A percentile compares a stretch with the other conserved stretches of the same genome.
These are phyloP conservation scores for Sprattus sprattus DNA, from an alignment of 2,113 vertebrate genomes.

Conservation along the genomic window DNA sequence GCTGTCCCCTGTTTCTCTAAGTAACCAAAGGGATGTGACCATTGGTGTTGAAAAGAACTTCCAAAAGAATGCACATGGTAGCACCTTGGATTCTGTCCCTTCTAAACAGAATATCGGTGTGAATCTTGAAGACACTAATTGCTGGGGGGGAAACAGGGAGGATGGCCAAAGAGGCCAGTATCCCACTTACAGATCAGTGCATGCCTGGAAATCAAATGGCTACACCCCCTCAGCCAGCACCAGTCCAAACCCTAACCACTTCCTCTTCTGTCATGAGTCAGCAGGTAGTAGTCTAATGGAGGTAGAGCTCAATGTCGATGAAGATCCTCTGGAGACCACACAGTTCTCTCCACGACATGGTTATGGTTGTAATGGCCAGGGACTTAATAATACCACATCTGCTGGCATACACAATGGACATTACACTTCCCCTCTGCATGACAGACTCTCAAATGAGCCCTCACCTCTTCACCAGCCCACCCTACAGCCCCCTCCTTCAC, in stretches of 20 bases:
- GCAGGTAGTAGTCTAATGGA: slow-evolving; percentile 76
- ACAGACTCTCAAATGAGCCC: slow-evolving; percentile 41
- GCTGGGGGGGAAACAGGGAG: slow-evolving; percentile 35
- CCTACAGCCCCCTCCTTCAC: slow-evolving; percentile 34
- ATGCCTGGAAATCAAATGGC: slow-evolving; percentile 32
- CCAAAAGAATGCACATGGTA: slow-evolving; percentile 42
- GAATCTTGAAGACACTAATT: slow-evolving; percentile 29
- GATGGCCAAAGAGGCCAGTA: background rate
- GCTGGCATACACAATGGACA: background rate
- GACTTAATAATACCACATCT: background rate
- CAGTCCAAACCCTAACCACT: slow-evolving; percentile 46
- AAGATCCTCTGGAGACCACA: slow-evolving; percentile 69
- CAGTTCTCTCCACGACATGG: slow-evolving; percentile 38
- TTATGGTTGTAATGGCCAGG: slow-evolving; percentile 6
- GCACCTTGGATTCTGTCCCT: slow-evolving; percentile 49
- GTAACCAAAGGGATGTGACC: slow-evolving; percentile 56
- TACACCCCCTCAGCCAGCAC: slow-evolving; percentile 52
- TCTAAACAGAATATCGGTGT: slow-evolving; percentile 47
- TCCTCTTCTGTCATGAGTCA: slow-evolving; percentile 61
- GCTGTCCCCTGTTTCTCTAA: slow-evolving; percentile 63
- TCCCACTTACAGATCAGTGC: background rate
- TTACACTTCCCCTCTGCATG: slow-evolving; percentile 33
- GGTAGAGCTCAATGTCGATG: slow-evolving; percentile 76
- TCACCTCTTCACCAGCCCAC: slow-evolving; percentile 42
- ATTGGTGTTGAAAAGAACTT: slow-evolving; percentile 45